Base-by-base conservation (phyloP, 92 coral and sea anemone species). In the Porites cylindrica region DNA sequence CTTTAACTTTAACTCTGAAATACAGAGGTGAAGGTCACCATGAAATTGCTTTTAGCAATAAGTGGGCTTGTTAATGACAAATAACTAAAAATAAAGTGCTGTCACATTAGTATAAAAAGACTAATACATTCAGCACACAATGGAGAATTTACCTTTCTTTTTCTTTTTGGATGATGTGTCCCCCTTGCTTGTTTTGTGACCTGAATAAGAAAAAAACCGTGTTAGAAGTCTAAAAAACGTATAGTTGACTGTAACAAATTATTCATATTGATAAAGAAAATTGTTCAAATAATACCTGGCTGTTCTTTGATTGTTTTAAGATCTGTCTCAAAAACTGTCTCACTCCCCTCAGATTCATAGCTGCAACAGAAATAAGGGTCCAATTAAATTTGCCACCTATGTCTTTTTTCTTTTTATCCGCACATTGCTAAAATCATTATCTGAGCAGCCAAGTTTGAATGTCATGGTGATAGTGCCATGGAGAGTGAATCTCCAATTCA, bases 341-440 rank as follows among this genome's bases (percentile, higher is more conserved):
- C 80, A 76, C 67, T 76, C 60, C 80, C 80, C 4, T 76, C 80
- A 76, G 80, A 76, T 29, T 76, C 80, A 26, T 76, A 76, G 4
- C 80, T 76, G 14, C 14, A 13, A 76, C 51, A 75, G 53, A 67
- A 21, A 67, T 21, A 38, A 38, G 47, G 47, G 47, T 38, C 47
- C 72, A 11, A 3, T 13, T 62, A 14, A 62, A 62, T 10, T 58
- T 16, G 8, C 17, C 3, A 16, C 12, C 17, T 11, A 2, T 58
- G 63, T 58, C 7, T 58, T 58, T 10, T 11, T 10, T 5, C 4
- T 58, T 16, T 58, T 11, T 12, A 59, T 11, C 13, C 4, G 6
- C 14, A 11, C 7, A 38, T 38, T 38, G 6, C 47, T 38, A 38
- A 38, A 4, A 38, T 38, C 47, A 38, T 38, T 38, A 38, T 38